phyloP scores from a whole-genome alignment of 2,113 vertebrate species.

The Microtus oregoni region DNA sequence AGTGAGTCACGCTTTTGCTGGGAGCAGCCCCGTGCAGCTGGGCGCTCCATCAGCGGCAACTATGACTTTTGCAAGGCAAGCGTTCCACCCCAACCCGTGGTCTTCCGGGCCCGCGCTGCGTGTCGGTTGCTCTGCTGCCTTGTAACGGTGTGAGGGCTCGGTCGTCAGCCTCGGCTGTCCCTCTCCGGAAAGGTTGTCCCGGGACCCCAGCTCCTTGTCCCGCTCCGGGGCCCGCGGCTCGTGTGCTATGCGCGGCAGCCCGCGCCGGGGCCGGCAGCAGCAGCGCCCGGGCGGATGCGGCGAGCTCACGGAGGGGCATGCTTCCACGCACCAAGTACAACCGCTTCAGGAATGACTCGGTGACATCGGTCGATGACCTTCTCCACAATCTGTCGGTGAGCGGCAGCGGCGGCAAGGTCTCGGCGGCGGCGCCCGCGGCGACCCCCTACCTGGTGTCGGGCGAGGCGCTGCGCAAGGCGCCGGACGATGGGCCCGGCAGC shows the following conservation, averaged over 20 bases:
- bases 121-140: constrained; percentile 43
- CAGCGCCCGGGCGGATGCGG: constrained; percentile 93
- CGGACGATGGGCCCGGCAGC: constrained; percentile 96
- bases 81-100: constrained; percentile 81
- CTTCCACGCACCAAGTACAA: constrained; percentile 99
- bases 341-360: constrained; percentile 99
- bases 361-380: constrained; percentile 99
- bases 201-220: constrained; percentile 79
- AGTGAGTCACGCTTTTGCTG: constrained; percentile 99
- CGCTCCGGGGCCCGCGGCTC: constrained; percentile 85
- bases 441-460: constrained; percentile 91
- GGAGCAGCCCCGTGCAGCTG: constrained; percentile 92
- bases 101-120: constrained; percentile 63
- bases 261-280: constrained; percentile 90
- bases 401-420: constrained; percentile 89
- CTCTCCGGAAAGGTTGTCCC: constrained; percentile 71
- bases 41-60: constrained; percentile 89
- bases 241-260: constrained; percentile 94
- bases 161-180: constrained; percentile 59
- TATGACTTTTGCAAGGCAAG: constrained; percentile 87
- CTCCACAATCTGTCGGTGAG: constrained; percentile 97
- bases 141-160: constrained; percentile 46
- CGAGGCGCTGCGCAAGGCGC: constrained; percentile 90
- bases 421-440: constrained; percentile 89
- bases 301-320: constrained; percentile 97